A percentile compares a stretch with the other conserved stretches of the same genome.
These are phyloP conservation scores for Ellobium chinense DNA, from an alignment of 2,888 invertebrate species.

Conservation along the genomic window DNA sequence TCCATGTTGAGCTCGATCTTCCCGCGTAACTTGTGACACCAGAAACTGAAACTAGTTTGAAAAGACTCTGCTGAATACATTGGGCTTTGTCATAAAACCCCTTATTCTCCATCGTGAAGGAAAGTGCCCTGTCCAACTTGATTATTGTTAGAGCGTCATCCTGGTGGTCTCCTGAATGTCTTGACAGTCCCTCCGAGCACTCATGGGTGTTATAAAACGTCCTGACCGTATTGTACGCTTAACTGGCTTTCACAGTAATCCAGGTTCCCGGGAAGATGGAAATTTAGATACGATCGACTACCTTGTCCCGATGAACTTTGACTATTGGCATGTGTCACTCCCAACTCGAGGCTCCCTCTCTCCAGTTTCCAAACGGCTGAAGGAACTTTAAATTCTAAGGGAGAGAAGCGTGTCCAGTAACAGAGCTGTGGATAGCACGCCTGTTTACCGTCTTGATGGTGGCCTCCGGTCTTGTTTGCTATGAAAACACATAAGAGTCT, in stretches of 20 bases:
- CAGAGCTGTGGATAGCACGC: not conserved
- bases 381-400: not conserved
- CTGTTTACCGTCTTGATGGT: not conserved
- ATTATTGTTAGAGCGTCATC: not conserved
- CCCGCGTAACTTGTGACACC: no score
- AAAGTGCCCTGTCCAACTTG: not conserved
- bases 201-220: not conserved
- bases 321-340: not conserved
- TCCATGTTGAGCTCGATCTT: no score
- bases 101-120: no score
- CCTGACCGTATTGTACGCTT: not conserved
- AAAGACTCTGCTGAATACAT: no score
- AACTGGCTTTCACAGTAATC: not conserved
- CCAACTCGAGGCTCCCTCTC: no score
- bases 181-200: not conserved
- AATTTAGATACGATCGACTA: not conserved
- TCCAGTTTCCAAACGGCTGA: no score
- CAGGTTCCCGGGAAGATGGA: not conserved
- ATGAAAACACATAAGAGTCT: not conserved
- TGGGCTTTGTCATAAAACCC: no score
- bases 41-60: no score
- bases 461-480: conserved; percentile 7
- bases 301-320: not conserved
- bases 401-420: not conserved
- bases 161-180: not conserved